Base-by-base conservation (phyloP, 1,140 invertebrate species). In the Papilio polytes region DNA sequence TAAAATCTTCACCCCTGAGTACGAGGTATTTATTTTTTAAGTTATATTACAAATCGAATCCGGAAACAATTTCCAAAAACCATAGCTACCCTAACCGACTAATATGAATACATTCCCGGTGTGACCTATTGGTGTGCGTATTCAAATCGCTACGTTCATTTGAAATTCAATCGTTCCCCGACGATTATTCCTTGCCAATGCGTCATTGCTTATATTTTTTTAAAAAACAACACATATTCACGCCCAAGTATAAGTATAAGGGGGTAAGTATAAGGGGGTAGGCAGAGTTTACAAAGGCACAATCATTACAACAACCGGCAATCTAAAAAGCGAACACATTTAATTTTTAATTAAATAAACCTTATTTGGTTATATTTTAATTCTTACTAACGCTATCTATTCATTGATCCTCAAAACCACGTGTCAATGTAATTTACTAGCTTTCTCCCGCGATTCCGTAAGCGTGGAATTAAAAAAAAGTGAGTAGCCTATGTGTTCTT, bases 101-200 rank as follows among this genome's bases (percentile, higher is more conserved):
- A 84, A 89, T 92, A 84, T 89, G 86, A 91, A 92, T 92, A 90
- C 86, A 89, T 90, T 89, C 88, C 88, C 87, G 88, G 26, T 89
- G 82, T 94, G 92, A 93, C 92, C 92, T 91, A 93, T 94, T 93
- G 91, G 85, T 88, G 88, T 84, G 81, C 88, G 92, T 88, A 92
- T 92, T 89, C 89, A 86, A 91, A 92, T 91, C 81, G 82, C 73
- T 87, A 86, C 85, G 31, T 81, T 80, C 82, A 93, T 94, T 94
- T 93, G 83, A 91, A 94, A 87, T 92, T 91, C 87, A 91, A 92
- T 59, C 15, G 31, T 8, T 59, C 4, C 26, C 7, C 20, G 51
- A 31, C 26, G 59, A 59, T 78, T 78, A 78, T 63, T n/a, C 56
- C 31, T 44, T 89, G 80, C 84, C 13, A 90, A 90, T 89, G 90